Evolutionary conservation across 2,797 vertebrate species (phyloP).

Genomic region (Margarornis squamiger): DNA sequence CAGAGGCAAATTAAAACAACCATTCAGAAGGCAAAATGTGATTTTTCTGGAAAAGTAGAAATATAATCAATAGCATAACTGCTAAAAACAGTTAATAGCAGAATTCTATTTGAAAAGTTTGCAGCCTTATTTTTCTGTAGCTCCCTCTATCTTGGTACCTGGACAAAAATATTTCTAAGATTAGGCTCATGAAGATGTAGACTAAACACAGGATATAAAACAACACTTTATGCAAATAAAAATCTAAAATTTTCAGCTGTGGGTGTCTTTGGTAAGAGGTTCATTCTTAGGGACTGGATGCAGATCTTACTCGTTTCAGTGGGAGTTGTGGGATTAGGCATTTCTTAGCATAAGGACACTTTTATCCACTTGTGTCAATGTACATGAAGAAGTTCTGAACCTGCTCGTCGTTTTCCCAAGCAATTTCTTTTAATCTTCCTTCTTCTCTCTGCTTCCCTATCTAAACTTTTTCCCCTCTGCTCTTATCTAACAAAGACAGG

Average conservation of each 20-base stretch:
- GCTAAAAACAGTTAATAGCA: conserved; percentile 3
- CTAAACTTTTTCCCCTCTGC: fast-evolving
- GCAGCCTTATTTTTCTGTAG: not conserved
- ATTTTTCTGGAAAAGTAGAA: not conserved
- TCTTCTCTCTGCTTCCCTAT: not conserved
- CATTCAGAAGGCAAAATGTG: not conserved
- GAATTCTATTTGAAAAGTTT: not conserved
- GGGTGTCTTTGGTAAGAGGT: conserved; percentile 1
- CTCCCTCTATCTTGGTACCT: not conserved
- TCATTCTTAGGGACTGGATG: not conserved
- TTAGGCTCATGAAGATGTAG: conserved; percentile 9
- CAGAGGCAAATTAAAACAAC: not conserved
- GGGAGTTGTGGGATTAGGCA: not conserved
- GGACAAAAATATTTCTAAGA: conserved; percentile 2
- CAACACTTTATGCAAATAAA: conserved; percentile 15
- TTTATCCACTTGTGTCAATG: not conserved
- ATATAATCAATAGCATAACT: not conserved
- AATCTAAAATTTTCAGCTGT: not conserved
- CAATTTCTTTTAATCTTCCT: not conserved
- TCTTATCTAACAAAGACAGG: not conserved
- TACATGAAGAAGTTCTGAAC: not conserved
- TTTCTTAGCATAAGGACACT: not conserved
- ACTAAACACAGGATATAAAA: conserved; percentile 1
- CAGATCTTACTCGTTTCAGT: not conserved
- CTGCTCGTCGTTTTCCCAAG: not conserved